Conservation (phyloP, 2,797 vertebrate species). For the Cirrhinus mrigala region DNA sequence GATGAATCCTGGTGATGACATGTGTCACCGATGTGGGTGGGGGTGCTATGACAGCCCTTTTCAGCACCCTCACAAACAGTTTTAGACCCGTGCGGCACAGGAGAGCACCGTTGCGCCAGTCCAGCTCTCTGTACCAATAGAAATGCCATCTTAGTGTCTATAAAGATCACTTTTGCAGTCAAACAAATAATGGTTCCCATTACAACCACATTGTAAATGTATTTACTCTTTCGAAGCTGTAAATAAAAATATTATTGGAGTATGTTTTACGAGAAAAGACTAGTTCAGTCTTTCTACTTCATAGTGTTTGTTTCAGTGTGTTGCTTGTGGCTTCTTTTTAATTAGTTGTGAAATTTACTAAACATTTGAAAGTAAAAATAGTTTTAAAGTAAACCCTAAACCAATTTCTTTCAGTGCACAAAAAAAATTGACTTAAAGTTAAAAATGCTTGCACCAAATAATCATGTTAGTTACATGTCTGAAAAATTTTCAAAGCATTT, state of each 20-base stretch:
- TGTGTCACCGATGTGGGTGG: conserved; percentile 70
- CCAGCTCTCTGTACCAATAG: neutral
- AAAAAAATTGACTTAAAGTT: neutral
- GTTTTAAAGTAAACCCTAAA: neutral
- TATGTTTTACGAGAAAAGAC: neutral
- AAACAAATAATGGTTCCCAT: neutral
- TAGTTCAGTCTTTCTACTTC: neutral
- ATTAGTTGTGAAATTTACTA: neutral
- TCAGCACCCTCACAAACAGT: conserved; percentile 76
- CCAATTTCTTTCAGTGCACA: neutral
- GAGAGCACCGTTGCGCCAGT: neutral
- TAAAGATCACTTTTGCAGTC: neutral
- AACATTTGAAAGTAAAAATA: neutral
- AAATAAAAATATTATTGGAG: neutral
- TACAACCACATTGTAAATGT: no score
- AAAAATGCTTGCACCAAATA: neutral
- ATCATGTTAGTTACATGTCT: neutral
- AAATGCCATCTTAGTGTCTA: neutral
- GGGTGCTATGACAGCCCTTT: conserved; percentile 71
- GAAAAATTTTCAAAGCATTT: neutral
- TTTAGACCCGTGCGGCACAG: conserved; percentile 45
- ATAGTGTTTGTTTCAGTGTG: neutral
- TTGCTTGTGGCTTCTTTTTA: neutral
- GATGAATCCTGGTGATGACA: conserved; percentile 28
- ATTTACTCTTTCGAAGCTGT: no score